These are phyloP conservation scores for Pandion haliaetus DNA, from an alignment of 2,113 vertebrate genomes.

Conservation along the genomic window DNA sequence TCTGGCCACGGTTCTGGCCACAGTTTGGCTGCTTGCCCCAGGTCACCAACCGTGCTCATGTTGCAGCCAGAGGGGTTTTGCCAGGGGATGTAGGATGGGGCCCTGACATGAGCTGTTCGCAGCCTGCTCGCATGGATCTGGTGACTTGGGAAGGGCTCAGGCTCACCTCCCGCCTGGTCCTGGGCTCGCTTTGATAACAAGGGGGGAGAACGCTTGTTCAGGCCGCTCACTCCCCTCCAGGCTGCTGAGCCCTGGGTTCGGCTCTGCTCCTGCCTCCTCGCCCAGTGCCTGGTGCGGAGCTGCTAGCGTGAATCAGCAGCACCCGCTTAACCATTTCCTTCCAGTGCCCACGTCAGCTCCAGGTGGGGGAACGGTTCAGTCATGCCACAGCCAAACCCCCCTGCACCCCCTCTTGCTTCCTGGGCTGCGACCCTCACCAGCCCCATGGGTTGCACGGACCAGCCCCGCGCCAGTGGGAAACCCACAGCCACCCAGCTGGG, in stretches of 20 bases:
- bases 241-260: not conserved
- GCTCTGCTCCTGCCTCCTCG: not conserved
- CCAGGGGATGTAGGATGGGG: not conserved
- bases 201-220: not conserved
- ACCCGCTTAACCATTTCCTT: not conserved
- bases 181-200: not conserved
- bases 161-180: not conserved
- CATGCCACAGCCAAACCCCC: not conserved
- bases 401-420: too few species aligned
- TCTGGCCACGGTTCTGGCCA: too few species aligned
- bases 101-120: not conserved
- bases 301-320: slow-evolving; percentile 45
- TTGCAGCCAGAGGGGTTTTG: not conserved
- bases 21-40: not conserved
- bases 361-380: not conserved
- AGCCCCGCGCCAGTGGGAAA: not conserved
- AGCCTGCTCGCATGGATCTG: not conserved
- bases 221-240: not conserved
- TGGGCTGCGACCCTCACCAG: not conserved
- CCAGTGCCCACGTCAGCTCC: not conserved
- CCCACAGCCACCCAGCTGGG: rapidly evolving
- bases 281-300: not conserved
- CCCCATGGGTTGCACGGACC: rapidly evolving
- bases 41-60: not conserved
- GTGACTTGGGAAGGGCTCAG: not conserved